A percentile compares a stretch with the other conserved stretches of the same genome.
Conservation (phyloP, 2,797 vertebrate species). For the Typhlichthys subterraneus region DNA sequence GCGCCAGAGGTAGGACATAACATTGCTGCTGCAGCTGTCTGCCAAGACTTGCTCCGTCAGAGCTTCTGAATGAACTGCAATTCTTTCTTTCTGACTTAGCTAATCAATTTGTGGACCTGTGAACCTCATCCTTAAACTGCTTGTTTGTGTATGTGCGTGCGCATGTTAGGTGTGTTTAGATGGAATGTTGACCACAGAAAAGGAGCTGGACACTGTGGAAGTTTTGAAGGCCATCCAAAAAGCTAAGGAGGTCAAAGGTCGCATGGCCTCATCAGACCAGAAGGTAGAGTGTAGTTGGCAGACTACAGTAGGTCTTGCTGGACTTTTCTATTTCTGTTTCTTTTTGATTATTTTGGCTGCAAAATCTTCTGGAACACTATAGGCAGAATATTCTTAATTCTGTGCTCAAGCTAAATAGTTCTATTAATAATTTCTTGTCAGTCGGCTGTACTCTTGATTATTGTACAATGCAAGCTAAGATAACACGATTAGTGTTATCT, state of each 20-base stretch:
- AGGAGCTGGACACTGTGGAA: conserved; percentile 96
- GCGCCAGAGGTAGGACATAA: conserved; percentile 86
- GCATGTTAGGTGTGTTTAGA: conserved; percentile 89
- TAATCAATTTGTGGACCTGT: background rate
- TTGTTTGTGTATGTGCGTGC: background rate
- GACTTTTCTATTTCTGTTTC: too few relatives aligned
- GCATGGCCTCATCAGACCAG: conserved; percentile 85
- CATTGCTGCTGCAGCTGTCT: background rate
- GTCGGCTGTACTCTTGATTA: too few relatives aligned
- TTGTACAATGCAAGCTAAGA: too few relatives aligned
- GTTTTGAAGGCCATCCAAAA: conserved; percentile 98
- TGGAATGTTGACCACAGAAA: conserved; percentile 84
- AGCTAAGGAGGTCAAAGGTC: conserved; percentile 92
- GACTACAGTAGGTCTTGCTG: too few relatives aligned
- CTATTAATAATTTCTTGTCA: too few relatives aligned
- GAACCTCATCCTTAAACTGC: too few relatives aligned
- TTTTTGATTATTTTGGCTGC: too few relatives aligned
- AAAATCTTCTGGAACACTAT: too few relatives aligned
- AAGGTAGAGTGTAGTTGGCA: conserved; percentile 77
- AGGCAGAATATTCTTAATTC: too few relatives aligned
- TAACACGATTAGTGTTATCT: too few relatives aligned
- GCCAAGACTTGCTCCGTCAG: background rate
- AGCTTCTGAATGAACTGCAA: background rate
- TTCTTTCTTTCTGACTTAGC: background rate
- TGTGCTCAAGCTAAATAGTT: too few relatives aligned